Conservation (phyloP, 2,888 invertebrate species). For the Oegoconia quadripuncta region DNA sequence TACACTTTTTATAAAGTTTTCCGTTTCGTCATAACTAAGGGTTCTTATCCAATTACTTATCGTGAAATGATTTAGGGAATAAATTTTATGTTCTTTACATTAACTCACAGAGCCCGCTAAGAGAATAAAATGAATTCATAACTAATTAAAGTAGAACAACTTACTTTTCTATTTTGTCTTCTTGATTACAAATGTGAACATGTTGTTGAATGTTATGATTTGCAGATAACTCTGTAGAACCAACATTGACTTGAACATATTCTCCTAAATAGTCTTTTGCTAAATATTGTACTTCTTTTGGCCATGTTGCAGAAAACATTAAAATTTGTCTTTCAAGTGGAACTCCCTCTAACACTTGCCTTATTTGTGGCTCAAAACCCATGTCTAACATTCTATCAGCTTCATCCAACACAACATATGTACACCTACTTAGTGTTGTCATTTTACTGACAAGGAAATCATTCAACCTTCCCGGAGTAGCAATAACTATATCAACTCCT, state of each 20-base stretch:
- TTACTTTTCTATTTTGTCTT: conserved; percentile 83
- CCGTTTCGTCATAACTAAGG: too few species aligned
- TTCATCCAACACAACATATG: conserved; percentile 92
- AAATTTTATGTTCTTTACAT: too few species aligned
- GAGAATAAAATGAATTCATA: neutral
- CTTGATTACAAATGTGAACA: conserved; percentile 89
- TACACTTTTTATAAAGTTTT: too few species aligned
- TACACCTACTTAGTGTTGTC: conserved; percentile 85
- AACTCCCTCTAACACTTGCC: conserved; percentile 94
- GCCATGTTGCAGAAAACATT: conserved; percentile 99
- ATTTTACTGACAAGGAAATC: conserved; percentile 87
- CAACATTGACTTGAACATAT: conserved; percentile 95
- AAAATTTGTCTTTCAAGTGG: conserved; percentile 95
- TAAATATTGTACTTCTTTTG: conserved; percentile 93
- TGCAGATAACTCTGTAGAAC: conserved; percentile 90
- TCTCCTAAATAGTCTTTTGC: conserved; percentile 95
- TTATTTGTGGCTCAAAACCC: conserved; percentile 98
- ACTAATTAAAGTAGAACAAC: too few species aligned
- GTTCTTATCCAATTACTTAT: too few species aligned
- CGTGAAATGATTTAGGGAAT: too few species aligned
- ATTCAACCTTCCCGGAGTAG: conserved; percentile 91
- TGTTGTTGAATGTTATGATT: conserved; percentile 94
- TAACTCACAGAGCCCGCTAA: neutral
- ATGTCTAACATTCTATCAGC: conserved; percentile 98
- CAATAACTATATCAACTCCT: conserved; percentile 92